Conservation (phyloP, 2,888 invertebrate species). For the Balanococcus diminutus region DNA sequence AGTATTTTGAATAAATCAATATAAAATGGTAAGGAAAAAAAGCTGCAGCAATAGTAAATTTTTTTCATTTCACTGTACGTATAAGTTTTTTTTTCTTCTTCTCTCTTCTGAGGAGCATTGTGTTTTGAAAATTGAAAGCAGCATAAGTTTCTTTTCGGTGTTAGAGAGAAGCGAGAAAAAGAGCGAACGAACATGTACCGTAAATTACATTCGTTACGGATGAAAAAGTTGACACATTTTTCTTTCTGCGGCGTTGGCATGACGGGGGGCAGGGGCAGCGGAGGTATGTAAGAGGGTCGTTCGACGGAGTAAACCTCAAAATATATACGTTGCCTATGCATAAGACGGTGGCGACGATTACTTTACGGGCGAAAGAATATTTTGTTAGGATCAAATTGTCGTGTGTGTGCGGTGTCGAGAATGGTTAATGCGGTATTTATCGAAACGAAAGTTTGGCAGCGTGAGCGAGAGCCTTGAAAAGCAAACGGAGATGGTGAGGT, state of each 20-base stretch:
- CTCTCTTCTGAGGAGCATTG: background rate
- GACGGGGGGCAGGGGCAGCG: background rate
- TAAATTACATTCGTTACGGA: conserved; percentile 36
- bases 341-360: background rate
- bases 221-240: conserved; percentile 31
- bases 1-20: background rate
- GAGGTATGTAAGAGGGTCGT: background rate
- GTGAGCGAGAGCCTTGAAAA: too few species aligned
- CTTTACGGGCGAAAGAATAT: background rate
- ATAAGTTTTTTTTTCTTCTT: background rate
- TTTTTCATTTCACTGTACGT: background rate
- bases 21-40: background rate
- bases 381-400: background rate
- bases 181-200: background rate
- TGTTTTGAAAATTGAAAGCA: conserved; percentile 20
- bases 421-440: background rate
- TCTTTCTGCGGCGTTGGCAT: background rate
- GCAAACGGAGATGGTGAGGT: too few species aligned
- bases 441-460: background rate
- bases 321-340: background rate
- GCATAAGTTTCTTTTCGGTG: conserved; percentile 9
- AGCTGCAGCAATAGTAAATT: background rate
- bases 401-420: background rate
- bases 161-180: background rate
- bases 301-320: background rate